These are phyloP conservation scores for Crotalus helleri DNA, from an alignment of 2,113 vertebrate genomes.

Conservation along the genomic window DNA sequence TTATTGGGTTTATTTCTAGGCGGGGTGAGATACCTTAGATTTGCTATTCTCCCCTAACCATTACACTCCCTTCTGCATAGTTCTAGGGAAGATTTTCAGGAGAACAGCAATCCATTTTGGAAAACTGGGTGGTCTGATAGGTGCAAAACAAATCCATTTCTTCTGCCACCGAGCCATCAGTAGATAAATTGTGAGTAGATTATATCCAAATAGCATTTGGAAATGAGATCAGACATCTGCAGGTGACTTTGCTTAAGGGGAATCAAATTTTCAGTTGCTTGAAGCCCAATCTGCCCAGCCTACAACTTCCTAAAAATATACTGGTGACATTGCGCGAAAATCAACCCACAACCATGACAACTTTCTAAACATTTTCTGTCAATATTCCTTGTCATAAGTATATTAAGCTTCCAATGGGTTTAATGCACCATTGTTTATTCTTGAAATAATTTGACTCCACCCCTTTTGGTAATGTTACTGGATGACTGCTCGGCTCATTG, in stretches of 20 bases:
- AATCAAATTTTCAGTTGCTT: not conserved
- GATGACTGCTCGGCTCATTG: not conserved
- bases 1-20: not conserved
- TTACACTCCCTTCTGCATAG: not conserved
- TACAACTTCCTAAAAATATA: not conserved
- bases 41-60: not conserved
- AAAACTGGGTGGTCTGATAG: not conserved
- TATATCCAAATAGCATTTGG: not conserved
- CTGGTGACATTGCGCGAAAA: not conserved
- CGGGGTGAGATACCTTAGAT: not conserved
- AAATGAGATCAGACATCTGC: not conserved
- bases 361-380: not conserved
- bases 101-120: not conserved
- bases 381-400: not conserved
- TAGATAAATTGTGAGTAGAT: not conserved
- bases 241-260: not conserved
- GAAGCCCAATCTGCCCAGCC: not conserved
- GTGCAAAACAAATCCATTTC: not conserved
- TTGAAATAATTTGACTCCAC: not conserved
- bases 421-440: not conserved
- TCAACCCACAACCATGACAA: not conserved
- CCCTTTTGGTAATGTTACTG: not conserved
- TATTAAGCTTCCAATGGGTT: not conserved
- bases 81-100: not conserved
- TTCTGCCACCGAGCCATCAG: not conserved